These are phyloP conservation scores for Sylvicapra grimmia DNA, from an alignment of 2,113 vertebrate species.

Conservation along the genomic window DNA sequence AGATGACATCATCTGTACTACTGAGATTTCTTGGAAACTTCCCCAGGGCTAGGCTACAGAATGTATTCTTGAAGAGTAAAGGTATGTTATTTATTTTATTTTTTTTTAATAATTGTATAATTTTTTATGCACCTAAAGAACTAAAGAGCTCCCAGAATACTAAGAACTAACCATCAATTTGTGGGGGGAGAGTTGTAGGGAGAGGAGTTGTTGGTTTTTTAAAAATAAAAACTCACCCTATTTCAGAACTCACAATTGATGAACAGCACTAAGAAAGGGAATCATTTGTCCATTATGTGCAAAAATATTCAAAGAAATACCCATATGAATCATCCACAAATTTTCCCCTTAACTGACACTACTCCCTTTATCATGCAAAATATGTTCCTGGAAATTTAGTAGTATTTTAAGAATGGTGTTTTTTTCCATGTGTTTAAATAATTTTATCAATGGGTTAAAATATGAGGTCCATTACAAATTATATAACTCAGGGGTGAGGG, in stretches of 20 bases:
- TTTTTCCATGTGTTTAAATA: background rate
- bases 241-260: background rate
- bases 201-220: background rate
- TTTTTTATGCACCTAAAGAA: background rate
- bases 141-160: background rate
- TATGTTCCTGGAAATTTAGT: background rate
- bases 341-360: slow-evolving; percentile 8
- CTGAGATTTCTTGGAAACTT: background rate
- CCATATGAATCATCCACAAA: background rate
- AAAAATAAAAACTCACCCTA: background rate
- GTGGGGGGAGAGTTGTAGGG: background rate
- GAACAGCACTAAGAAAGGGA: background rate
- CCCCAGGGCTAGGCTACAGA: background rate
- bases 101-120: slow-evolving; percentile 10
- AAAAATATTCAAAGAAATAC: slow-evolving; percentile 23
- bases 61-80: background rate
- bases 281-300: slow-evolving; percentile 31
- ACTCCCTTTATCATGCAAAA: slow-evolving; percentile 5
- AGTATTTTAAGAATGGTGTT: slow-evolving; percentile 6
- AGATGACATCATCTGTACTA: background rate
- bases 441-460: slow-evolving; percentile 7
- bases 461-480: background rate
- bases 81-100: background rate
- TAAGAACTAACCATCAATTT: background rate
- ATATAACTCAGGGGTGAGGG: slow-evolving; percentile 1